Percentiles rank a stretch among this genome's conserved stretches.
phyloP scores from a whole-genome alignment of 2,797 vertebrate species.

The Karalla daura region DNA sequence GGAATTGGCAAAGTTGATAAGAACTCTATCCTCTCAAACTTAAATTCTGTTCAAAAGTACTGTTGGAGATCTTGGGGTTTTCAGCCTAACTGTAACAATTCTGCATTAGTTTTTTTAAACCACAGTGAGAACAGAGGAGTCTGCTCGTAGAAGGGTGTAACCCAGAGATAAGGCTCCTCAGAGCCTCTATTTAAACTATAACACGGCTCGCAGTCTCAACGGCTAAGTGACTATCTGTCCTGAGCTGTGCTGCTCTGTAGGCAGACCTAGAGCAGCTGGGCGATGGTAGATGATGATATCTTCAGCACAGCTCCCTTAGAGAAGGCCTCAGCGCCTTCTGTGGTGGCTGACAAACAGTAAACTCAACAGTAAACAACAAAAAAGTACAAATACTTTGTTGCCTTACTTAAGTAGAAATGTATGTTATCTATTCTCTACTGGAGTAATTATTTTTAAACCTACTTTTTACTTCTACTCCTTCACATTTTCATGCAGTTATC shows the following conservation, averaged over 20 bases:
- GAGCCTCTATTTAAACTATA: slow-evolving; percentile 40
- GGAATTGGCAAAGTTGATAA: no score
- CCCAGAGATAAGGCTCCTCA: slow-evolving; percentile 70
- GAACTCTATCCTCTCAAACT: no score
- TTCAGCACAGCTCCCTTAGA: slow-evolving; percentile 1
- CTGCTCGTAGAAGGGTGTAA: slow-evolving; percentile 64
- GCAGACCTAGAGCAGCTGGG: not conserved
- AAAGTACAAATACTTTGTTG: no score
- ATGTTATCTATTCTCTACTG: no score
- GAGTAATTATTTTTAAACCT: no score
- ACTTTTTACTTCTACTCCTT: no score
- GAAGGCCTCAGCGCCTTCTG: not conserved
- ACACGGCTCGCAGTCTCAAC: slow-evolving; percentile 44
- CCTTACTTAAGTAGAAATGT: no score
- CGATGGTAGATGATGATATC: slow-evolving; percentile 21
- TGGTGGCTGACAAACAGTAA: not conserved
- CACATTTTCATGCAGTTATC: no score
- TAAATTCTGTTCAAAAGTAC: not conserved
- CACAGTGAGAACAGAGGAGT: slow-evolving; percentile 24
- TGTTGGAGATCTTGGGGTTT: not conserved
- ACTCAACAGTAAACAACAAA: not conserved
- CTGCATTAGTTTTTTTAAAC: not conserved
- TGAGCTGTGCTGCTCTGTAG: slow-evolving; percentile 15
- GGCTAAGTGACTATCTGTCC: slow-evolving; percentile 60
- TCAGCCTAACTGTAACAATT: not conserved